Percentiles rank a stretch among this genome's conserved stretches.
Evolutionary conservation across 1,140 invertebrate species (phyloP).

Genomic region (Trichonephila clavipes): DNA sequence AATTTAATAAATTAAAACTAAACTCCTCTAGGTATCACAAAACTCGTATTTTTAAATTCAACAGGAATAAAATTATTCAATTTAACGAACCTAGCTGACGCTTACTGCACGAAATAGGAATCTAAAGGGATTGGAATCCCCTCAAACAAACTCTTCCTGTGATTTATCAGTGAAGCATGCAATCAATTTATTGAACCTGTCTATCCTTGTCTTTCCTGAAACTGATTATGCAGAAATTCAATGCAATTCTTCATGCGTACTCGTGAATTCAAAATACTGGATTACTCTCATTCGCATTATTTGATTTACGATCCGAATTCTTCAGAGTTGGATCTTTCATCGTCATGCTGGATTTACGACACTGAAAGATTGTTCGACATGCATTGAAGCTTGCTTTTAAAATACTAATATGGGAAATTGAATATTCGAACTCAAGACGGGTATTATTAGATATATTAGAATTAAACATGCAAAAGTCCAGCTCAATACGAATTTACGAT

Average conservation of each 20-base stretch:
- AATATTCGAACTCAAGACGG: not conserved
- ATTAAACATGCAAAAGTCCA: too few species aligned
- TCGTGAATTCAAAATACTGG: conserved; percentile 17
- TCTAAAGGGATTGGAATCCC: not conserved
- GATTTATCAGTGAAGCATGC: conserved; percentile 4
- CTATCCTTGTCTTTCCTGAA: not conserved
- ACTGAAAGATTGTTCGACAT: conserved; percentile 28
- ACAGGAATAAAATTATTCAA: too few species aligned
- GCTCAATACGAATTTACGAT: too few species aligned
- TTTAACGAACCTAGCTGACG: too few species aligned
- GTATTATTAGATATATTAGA: not conserved
- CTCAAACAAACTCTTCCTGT: not conserved
- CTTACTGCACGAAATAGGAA: too few species aligned
- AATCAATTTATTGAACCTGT: conserved; percentile 21
- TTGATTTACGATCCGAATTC: conserved; percentile 28
- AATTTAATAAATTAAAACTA: too few species aligned
- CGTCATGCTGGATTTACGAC: conserved; percentile 15
- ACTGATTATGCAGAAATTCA: conserved; percentile 52
- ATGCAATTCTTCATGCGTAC: conserved; percentile 25
- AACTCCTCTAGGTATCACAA: too few species aligned
- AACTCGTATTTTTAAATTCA: too few species aligned
- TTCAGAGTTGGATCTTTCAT: conserved; percentile 6
- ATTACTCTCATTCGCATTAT: conserved; percentile 14
- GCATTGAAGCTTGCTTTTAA: not conserved
- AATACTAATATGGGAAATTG: not conserved